These are phyloP conservation scores for Camelus bactrianus DNA, from an alignment of 2,113 vertebrate genomes.

Conservation along the genomic window DNA sequence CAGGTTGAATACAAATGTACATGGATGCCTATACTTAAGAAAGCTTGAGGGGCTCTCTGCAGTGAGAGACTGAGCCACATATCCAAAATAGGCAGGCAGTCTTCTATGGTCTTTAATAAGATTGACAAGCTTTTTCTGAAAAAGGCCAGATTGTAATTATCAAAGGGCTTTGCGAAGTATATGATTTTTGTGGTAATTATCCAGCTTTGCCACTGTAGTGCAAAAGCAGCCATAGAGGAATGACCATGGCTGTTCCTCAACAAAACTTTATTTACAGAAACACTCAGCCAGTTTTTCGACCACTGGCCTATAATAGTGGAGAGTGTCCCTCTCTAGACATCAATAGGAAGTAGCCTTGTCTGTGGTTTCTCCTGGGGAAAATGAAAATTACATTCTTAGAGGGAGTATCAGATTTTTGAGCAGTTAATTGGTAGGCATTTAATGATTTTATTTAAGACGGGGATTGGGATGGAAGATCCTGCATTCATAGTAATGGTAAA, in stretches of 20 bases:
- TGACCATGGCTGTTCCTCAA: background rate
- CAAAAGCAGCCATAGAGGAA: background rate
- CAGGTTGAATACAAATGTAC: background rate
- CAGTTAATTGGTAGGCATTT: background rate
- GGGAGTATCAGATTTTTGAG: slow-evolving; percentile 1
- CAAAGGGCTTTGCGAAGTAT: background rate
- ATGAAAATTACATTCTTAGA: background rate
- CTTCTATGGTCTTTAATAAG: background rate
- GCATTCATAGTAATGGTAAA: slow-evolving; percentile 5
- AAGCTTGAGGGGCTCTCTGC: background rate
- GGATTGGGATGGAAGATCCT: background rate
- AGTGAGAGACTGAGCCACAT: background rate
- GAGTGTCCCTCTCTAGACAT: background rate
- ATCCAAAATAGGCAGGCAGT: background rate
- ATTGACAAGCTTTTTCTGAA: background rate
- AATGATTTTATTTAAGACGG: background rate
- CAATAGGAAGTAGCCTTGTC: background rate
- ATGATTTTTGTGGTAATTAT: background rate
- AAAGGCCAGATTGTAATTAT: background rate
- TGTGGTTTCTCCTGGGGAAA: background rate
- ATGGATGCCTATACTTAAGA: background rate
- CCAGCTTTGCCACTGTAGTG: background rate
- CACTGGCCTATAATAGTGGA: background rate
- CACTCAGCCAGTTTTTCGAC: background rate
- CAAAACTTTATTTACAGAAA: slow-evolving; percentile 24